These are phyloP conservation scores for Agriopis marginaria DNA, from an alignment of 2,888 invertebrate genomes.

Conservation along the genomic window DNA sequence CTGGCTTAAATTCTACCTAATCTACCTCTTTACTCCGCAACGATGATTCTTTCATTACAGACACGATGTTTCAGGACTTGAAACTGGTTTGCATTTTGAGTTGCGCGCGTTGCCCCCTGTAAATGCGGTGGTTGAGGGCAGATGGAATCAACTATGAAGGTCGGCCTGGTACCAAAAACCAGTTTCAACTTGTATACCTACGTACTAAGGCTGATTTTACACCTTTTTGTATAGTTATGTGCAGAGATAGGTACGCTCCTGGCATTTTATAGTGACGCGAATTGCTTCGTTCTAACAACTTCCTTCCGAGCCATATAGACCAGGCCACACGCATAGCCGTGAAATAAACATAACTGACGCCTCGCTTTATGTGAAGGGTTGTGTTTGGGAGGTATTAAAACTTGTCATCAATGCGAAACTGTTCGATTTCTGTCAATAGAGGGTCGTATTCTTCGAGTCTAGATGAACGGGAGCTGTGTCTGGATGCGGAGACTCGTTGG, in stretches of 20 bases:
- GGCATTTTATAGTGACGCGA: no score
- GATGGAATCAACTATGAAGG: no score
- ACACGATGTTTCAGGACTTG: neutral
- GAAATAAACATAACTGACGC: no score
- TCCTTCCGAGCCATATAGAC: no score
- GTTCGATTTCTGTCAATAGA: slow-evolving; percentile 81
- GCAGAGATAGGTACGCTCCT: no score
- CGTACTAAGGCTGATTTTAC: no score
- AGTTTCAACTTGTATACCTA: neutral
- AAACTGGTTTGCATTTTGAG: neutral
- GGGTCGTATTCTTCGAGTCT: slow-evolving; percentile 88
- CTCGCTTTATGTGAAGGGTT: no score
- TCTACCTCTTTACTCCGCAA: neutral
- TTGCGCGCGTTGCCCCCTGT: neutral
- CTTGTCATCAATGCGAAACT: slow-evolving; percentile 70
- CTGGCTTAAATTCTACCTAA: slow-evolving; percentile 13
- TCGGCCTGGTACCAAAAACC: neutral
- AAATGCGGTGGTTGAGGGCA: no score
- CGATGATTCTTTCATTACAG: neutral
- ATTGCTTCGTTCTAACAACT: no score
- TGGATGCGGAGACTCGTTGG: slow-evolving; percentile 82
- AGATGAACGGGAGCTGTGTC: slow-evolving; percentile 79
- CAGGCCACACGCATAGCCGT: no score
- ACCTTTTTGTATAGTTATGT: no score
- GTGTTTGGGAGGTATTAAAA: slow-evolving; percentile 59